Conservation (phyloP, 2,797 vertebrate genomes). For the Sylvia borin region DNA sequence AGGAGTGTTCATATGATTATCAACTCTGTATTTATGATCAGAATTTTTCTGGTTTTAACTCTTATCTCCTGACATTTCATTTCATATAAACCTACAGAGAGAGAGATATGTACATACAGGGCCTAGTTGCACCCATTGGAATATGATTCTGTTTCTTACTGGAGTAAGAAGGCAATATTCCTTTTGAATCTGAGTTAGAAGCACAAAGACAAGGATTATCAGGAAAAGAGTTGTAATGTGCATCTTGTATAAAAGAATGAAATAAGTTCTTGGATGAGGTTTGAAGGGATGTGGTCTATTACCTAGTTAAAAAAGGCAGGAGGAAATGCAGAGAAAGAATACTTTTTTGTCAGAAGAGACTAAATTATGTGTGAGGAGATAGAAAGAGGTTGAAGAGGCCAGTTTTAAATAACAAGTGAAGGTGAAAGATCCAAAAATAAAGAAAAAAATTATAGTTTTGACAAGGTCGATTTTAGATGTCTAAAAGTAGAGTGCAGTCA, state of each 20-base stretch:
- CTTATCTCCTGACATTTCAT: background rate
- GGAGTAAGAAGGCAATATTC: background rate
- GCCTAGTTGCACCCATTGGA: background rate
- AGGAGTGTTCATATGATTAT: background rate
- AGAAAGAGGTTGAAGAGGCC: background rate
- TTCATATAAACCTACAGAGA: background rate
- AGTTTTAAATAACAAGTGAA: conserved; percentile 1
- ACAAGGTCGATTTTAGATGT: background rate
- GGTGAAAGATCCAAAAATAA: background rate
- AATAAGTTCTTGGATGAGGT: background rate
- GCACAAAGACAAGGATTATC: background rate
- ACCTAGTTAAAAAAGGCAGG: background rate
- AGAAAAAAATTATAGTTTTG: background rate
- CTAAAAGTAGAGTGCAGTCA: background rate
- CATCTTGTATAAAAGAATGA: background rate
- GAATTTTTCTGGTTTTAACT: background rate
- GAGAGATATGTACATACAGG: background rate
- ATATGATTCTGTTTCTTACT: background rate
- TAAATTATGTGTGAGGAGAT: background rate
- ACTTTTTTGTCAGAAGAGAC: background rate
- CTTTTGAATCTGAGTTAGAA: background rate
- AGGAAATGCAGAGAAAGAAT: background rate
- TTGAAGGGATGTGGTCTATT: background rate
- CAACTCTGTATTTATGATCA: background rate
- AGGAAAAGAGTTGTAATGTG: background rate